These are phyloP conservation scores for Pasiphila rectangulata DNA, from an alignment of 2,888 invertebrate genomes.

Conservation along the genomic window DNA sequence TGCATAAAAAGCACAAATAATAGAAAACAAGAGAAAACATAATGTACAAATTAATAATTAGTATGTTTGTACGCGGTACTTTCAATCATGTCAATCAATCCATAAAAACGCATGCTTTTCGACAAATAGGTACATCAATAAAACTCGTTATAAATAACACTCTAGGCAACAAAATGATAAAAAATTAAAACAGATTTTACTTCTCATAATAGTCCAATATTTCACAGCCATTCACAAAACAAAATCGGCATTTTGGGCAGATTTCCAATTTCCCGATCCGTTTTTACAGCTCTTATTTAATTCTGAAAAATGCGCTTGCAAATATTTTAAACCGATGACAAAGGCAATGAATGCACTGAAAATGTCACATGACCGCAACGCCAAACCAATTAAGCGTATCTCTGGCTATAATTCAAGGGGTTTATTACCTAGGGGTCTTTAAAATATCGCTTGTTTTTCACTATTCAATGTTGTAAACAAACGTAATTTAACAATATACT, in stretches of 20 bases:
- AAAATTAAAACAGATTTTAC: background rate
- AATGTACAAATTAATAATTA: no score
- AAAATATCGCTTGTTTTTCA: background rate
- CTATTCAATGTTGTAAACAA: background rate
- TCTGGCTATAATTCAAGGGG: constrained; percentile 65
- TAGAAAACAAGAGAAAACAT: no score
- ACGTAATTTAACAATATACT: no score
- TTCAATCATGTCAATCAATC: no score
- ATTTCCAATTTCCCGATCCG: constrained; percentile 17
- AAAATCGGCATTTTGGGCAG: constrained; percentile 14
- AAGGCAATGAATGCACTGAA: constrained; percentile 74
- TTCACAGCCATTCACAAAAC: constrained; percentile 6
- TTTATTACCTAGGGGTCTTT: constrained; percentile 19
- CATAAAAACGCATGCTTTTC: no score
- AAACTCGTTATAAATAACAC: background rate
- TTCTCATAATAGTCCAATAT: constrained; percentile 1
- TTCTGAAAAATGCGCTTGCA: constrained; percentile 55
- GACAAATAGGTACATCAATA: no score
- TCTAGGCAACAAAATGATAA: background rate
- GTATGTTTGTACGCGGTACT: no score
- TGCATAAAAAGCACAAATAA: no score
- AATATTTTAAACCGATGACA: constrained; percentile 74
- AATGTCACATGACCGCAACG: constrained; percentile 75
- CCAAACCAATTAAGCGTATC: constrained; percentile 77
- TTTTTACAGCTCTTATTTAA: constrained; percentile 50